Evolutionary conservation across 2,113 vertebrate genomes (phyloP).

Genomic region (Mastomys coucha): DNA sequence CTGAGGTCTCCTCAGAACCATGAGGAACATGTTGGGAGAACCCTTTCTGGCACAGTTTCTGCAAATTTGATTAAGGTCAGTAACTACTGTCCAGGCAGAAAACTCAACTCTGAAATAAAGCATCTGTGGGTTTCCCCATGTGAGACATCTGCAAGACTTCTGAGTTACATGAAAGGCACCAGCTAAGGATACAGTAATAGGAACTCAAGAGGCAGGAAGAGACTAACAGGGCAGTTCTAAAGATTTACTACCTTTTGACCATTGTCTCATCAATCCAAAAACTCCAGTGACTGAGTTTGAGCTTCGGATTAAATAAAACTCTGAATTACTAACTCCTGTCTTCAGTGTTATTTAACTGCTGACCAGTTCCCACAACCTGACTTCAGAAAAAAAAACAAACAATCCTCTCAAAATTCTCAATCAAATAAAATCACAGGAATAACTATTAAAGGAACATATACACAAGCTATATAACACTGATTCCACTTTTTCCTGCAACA

Average conservation of each 20-base stretch:
- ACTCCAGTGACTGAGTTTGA: conserved; percentile 43
- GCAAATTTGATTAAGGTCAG: neutral
- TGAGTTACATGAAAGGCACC: conserved; percentile 1
- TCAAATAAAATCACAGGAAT: neutral
- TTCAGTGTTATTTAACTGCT: neutral
- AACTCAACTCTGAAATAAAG: neutral
- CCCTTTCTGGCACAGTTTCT: neutral
- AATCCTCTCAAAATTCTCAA: conserved; percentile 21
- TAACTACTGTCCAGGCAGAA: neutral
- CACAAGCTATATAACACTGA: no score
- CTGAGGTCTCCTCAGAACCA: neutral
- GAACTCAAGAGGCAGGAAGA: conserved; percentile 33
- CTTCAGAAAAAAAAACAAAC: neutral
- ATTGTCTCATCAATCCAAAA: conserved; percentile 46
- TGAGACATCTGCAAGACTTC: conserved; percentile 3
- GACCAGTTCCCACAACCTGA: neutral
- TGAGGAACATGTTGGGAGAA: neutral
- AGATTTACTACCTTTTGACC: conserved; percentile 54
- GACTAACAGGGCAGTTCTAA: conserved; percentile 26
- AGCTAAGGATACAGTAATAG: neutral
- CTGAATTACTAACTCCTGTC: conserved; percentile 39
- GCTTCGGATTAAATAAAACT: conserved; percentile 69
- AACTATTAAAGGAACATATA: neutral
- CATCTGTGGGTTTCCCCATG: neutral
- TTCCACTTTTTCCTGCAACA: neutral